Conservation (phyloP, 2,113 vertebrate genomes). For the Mystacornis crossleyi region DNA sequence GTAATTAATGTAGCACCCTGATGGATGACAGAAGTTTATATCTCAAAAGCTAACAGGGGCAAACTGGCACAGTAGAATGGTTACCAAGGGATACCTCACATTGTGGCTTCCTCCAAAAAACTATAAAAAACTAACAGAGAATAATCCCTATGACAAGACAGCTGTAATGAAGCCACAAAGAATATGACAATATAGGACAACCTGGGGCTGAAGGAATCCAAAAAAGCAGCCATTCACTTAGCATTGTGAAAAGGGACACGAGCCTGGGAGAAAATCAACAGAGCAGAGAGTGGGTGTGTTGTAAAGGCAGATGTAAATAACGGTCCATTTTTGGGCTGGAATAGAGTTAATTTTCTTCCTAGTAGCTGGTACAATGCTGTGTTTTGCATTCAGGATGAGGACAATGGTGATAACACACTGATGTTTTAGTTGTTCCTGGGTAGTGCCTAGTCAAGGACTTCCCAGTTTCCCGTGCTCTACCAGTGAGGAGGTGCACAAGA, state of each 20-base stretch:
- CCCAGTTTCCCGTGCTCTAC: not conserved
- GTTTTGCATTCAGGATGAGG: not conserved
- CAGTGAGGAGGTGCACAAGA: not conserved
- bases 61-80: not conserved
- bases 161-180: not conserved
- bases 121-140: not conserved
- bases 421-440: not conserved
- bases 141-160: not conserved
- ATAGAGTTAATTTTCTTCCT: not conserved
- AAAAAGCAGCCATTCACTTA: not conserved
- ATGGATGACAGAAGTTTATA: not conserved
- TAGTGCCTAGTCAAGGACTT: not conserved
- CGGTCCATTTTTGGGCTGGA: not conserved
- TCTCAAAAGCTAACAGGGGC: not conserved
- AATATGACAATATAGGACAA: not conserved
- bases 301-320: not conserved
- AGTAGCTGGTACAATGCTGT: not conserved
- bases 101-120: not conserved
- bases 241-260: not conserved
- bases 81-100: not conserved
- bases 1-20: not conserved
- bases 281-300: not conserved
- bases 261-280: not conserved
- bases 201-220: not conserved
- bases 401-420: not conserved